Percentiles rank a stretch among this genome's conserved stretches.
Evolutionary conservation across 2,888 invertebrate genomes (phyloP).

Genomic region (Thymelicus sylvestris): DNA sequence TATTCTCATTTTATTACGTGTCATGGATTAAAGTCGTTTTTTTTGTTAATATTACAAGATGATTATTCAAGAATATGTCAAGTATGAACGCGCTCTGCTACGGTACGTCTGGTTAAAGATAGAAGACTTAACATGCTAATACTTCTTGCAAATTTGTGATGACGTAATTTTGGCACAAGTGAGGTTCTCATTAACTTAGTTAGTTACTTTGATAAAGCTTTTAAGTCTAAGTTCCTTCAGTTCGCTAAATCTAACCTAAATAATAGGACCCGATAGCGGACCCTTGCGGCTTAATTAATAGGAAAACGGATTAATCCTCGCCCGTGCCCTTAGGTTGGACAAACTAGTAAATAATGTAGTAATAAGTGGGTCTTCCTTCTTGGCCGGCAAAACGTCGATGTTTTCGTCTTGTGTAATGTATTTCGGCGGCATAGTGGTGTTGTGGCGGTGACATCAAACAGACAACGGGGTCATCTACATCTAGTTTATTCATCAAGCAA

Average conservation of each 20-base stretch:
- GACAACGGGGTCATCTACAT: too few species aligned
- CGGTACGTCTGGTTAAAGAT: too few species aligned
- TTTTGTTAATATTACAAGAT: too few species aligned
- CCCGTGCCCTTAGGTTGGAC: conserved; percentile 21
- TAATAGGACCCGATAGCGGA: conserved; percentile 37
- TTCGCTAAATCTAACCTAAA: conserved; percentile 17
- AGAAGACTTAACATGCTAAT: too few species aligned
- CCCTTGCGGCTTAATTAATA: conserved; percentile 59
- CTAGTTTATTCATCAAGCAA: too few species aligned
- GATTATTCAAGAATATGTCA: too few species aligned
- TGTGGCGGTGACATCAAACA: too few species aligned
- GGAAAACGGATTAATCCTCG: conserved; percentile 54
- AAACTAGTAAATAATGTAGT: conserved; percentile 2
- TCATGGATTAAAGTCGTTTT: too few species aligned
- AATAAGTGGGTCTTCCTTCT: neutral
- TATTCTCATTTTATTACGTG: too few species aligned
- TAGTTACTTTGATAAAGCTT: conserved; percentile 6
- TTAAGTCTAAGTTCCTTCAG: conserved; percentile 16
- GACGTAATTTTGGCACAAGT: neutral
- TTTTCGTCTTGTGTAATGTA: neutral
- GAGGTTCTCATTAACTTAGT: neutral
- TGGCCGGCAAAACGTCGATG: neutral
- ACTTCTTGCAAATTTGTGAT: too few species aligned
- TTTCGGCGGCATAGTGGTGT: too few species aligned
- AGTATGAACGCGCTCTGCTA: too few species aligned